These are phyloP conservation scores for Brachionus sp. DNA, from an alignment of 1,140 invertebrate genomes.

Conservation along the genomic window DNA sequence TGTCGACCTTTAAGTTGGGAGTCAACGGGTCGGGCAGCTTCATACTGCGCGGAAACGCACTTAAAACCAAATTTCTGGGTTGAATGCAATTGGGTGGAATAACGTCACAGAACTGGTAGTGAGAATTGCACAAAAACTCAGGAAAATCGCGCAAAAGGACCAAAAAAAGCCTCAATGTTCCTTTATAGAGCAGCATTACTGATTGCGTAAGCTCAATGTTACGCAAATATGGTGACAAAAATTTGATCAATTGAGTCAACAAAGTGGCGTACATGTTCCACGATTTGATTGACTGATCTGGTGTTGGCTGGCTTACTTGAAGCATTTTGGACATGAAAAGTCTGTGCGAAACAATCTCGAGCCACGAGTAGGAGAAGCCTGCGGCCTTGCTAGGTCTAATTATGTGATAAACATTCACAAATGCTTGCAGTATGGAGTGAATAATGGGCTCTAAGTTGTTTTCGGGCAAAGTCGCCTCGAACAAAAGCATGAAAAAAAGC, in stretches of 20 bases:
- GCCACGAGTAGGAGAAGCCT: conserved; percentile 95
- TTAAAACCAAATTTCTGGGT: conserved; percentile 94
- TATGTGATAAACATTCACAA: conserved; percentile 56
- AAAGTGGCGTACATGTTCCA: conserved; percentile 71
- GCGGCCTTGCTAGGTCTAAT: conserved; percentile 87
- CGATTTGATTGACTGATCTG: conserved; percentile 31
- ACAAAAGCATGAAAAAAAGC: conserved; percentile 92
- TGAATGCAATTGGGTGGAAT: conserved; percentile 98
- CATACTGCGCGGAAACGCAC: conserved; percentile 96
- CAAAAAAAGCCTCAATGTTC: conserved; percentile 85
- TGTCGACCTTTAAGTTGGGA: conserved; percentile 83
- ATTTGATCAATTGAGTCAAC: conserved; percentile 90
- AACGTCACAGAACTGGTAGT: conserved; percentile 98
- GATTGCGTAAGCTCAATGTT: conserved; percentile 80
- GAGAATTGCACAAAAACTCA: conserved; percentile 96
- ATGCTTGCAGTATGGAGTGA: conserved; percentile 60
- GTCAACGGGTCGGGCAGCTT: conserved; percentile 95
- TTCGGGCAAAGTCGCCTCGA: conserved; percentile 68
- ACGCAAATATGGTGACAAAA: conserved; percentile 88
- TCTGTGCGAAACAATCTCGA: conserved; percentile 91
- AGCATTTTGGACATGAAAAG: conserved; percentile 91
- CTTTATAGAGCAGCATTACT: conserved; percentile 62
- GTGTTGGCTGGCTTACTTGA: conserved; percentile 68
- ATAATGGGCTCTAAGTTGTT: conserved; percentile 82
- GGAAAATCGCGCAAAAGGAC: conserved; percentile 97